phyloP scores from a whole-genome alignment of 2,888 invertebrate genomes.

The Polymixis flavicincta region DNA sequence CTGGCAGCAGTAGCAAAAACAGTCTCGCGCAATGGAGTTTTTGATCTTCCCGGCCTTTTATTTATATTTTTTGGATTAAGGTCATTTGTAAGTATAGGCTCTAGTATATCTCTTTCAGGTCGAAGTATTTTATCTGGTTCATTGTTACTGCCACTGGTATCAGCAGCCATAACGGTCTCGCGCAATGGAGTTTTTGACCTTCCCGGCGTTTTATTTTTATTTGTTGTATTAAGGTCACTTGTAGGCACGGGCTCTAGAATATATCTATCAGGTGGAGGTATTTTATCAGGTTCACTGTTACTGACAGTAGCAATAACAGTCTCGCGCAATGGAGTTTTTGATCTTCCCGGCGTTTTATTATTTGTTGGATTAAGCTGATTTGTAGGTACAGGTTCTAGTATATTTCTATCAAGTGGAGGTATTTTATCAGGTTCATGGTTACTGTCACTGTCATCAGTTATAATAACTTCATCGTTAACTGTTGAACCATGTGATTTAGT shows the following conservation, averaged over 20 bases:
- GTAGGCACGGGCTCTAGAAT: not conserved
- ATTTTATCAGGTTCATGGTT: not conserved
- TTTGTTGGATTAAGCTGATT: not conserved
- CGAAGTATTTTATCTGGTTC: too few species aligned
- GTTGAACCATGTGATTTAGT: not conserved
- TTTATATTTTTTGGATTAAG: too few species aligned
- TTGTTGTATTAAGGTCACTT: not conserved
- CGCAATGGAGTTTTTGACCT: not conserved
- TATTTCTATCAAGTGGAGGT: not conserved
- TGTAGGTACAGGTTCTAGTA: not conserved
- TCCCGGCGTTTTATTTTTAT: not conserved
- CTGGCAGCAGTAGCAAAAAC: too few species aligned
- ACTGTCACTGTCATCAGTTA: slow-evolving; percentile 2
- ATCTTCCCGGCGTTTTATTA: not conserved
- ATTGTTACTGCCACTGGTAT: too few species aligned
- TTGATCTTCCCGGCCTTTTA: too few species aligned
- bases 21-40: too few species aligned
- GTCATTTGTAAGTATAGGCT: too few species aligned
- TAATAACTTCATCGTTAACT: not conserved
- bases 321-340: not conserved
- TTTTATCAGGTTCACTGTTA: not conserved
- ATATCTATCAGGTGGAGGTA: not conserved
- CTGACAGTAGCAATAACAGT: not conserved
- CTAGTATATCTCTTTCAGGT: too few species aligned
- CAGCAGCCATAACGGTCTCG: not conserved